Base-by-base conservation (phyloP, 2,888 invertebrate genomes). In the Deladenus siricidicola region DNA sequence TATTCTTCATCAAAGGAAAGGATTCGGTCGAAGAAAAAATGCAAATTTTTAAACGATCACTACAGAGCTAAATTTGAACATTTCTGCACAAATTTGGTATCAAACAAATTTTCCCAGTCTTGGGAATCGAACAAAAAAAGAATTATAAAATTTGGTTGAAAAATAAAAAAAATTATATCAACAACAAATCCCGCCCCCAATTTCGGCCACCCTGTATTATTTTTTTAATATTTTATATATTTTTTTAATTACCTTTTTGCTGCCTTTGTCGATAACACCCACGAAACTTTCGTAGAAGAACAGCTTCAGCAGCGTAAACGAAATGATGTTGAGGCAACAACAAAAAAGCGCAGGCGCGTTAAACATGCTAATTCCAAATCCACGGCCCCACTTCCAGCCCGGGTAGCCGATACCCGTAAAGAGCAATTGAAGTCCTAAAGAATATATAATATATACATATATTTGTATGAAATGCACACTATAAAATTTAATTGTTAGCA, bases 401-500 rank as follows among this genome's bases (percentile, higher is more conserved):
- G 62, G 62, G n/a, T 60, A 60, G 21, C 42, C 49, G 30, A 62
- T 29, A n/a, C 43, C 34, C 6, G 56, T 52, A 42, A 62, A 60
- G 3, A 60, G n/a, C 42, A 62, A 43, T 54, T 62, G 62, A 17
- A 62, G 50, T 19, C 59, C 59, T 60, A 26, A 50, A 58, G 34
- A 14, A 17, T 10, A 10, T 14, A 34, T 34, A 34, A 34, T 10
- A 34, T 34, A 34, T 14, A 34, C 39, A 34, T 34, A 10, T 34
- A 34, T 34, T 34, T 34, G 14, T 34, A 34, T 34, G 39, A n/a
- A n/a, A n/a, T n/a, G n/a, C n/a, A n/a, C n/a, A n/a, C n/a, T n/a
- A n/a, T n/a, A n/a, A n/a, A n/a, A n/a, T n/a, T n/a, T n/a, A n/a
- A n/a, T n/a, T n/a, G n/a, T n/a, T n/a, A n/a, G n/a, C n/a, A n/a